Evolutionary conservation across 2,113 vertebrate species (phyloP), one percentile per base, ranked within the genome.

Genomic region (Chaenocephalus aceratus): DNA sequence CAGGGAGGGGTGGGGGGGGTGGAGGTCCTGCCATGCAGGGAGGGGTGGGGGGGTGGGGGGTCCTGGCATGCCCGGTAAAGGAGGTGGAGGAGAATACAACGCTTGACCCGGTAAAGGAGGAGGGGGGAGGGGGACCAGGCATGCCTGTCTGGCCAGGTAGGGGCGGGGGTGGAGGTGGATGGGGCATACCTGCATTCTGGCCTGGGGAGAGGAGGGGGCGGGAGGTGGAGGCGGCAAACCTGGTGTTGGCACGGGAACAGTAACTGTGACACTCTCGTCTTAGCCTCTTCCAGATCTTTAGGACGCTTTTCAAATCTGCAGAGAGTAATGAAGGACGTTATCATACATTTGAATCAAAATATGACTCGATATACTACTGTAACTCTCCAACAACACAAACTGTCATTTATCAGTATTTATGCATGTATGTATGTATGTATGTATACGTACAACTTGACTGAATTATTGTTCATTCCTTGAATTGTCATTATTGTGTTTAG

Each of bases 221-320:
- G 87, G 83, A 2, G 92, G 92, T 16, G 90, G 85, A 67, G 88
- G 75, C 5, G 89, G 86, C 4, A 91, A 11, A 45, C 64, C 58
- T 7, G 91, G 86, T 76, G 82, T 87, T 69, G 94, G 87, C 80
- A 85, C 92, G 10, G 93, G 92, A 69, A 94, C 90, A 54, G 52
- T 93, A 61, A 82, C 83, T 13, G 90, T 94, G 85, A 95, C 72
- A 65, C 89, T 91, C 95, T 94, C 13, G 84, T 96, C 88, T 94
- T 95, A 58, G 94, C 92, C 70, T 95, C 96, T 89, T 97, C 93
- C 59, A 97, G 93, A 23, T 97, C 96, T 86, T 96, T 95, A 23
- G 95, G 95, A 93, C 51, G 80, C 72, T 94, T 93, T 63, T 96
- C 91, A 83, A 83, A 94, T 83, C 97, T 98, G 80, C 1, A 89